Evolutionary conservation across 2,113 vertebrate genomes (phyloP), one percentile per base, ranked within the genome.

Genomic region (Archocentrus centrarchus): DNA sequence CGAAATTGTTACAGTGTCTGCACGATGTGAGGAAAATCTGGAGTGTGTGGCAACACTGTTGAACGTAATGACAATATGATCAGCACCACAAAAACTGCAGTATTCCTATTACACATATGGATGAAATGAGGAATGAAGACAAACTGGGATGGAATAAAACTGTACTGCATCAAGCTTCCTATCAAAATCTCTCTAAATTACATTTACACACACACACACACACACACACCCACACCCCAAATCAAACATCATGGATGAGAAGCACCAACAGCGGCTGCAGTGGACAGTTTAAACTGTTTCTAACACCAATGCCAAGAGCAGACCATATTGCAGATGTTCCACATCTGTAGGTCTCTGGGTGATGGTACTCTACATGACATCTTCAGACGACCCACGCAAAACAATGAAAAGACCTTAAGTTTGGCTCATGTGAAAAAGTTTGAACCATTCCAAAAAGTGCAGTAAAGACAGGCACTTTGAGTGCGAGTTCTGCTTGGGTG

Each of bases 401-500:
- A 50, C 47, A 50, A 50, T 50, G 14, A 6, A 14, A 50, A 15
- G 13, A 50, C 47, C 44, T 15, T 6, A 5, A 50, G 47, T 17
- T 41, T 2, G n/a, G n/a, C 20, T 41, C 3, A 3, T 58, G 61
- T 63, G 18, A 63, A 63, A 63, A 41, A 22, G 35, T 39, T 64
- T 39, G 6, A 39, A 22, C 62, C 11, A 64, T 22, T 53, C 14
- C 2, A 7, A 18, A 50, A 50, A 47, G 5, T 17, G 13, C 47
- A 50, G 14, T 6, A 50, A 50, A 50, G 5, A 63, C 17, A 20
- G 7, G 20, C 58, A 58, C 78, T 55, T 79, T 63, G 20, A 75
- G 35, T 11, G 10, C 6, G 13, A 75, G 89, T 77, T 89, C 61
- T 80, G 84, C 89, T 85, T 66, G 66, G 83, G 35, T 91, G 79